These are phyloP conservation scores for Rhinolophus ferrumequinum DNA, from an alignment of 2,113 vertebrate species.

Conservation along the genomic window DNA sequence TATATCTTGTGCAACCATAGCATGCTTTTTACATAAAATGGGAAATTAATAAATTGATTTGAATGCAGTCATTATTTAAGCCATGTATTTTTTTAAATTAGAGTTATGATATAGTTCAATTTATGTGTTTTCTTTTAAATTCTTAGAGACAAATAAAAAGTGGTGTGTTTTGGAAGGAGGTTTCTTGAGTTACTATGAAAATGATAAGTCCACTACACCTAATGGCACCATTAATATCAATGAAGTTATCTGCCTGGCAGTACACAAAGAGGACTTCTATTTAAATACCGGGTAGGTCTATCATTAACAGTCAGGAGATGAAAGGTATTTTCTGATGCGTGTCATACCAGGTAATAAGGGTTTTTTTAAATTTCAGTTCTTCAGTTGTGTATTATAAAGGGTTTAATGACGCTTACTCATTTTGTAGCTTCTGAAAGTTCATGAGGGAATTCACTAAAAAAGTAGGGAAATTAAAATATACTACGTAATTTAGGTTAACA, in stretches of 20 bases:
- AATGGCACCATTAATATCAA: constrained; percentile 91
- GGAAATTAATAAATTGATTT: neutral
- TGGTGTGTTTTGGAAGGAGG: constrained; percentile 97
- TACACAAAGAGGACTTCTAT: constrained; percentile 87
- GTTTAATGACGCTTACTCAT: neutral
- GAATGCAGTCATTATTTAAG: neutral
- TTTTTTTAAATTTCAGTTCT: constrained; percentile 25
- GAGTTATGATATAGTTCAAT: neutral
- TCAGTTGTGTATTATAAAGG: neutral
- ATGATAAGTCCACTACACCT: constrained; percentile 88
- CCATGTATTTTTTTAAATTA: neutral
- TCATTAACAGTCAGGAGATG: neutral
- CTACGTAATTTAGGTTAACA: neutral
- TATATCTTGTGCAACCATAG: neutral
- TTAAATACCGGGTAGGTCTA: constrained; percentile 89
- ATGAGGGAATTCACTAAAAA: neutral
- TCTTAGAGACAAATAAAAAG: constrained; percentile 90
- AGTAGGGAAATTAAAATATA: constrained; percentile 6
- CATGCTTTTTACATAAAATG: neutral
- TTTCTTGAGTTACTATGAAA: constrained; percentile 96
- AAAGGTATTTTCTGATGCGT: neutral
- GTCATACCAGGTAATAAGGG: neutral
- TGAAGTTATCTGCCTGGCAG: constrained; percentile 90
- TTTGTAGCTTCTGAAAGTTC: neutral
- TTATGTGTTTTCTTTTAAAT: constrained; percentile 65